Evolutionary conservation across 2,888 invertebrate species (phyloP).

Genomic region (Hirudinaria manillensis): DNA sequence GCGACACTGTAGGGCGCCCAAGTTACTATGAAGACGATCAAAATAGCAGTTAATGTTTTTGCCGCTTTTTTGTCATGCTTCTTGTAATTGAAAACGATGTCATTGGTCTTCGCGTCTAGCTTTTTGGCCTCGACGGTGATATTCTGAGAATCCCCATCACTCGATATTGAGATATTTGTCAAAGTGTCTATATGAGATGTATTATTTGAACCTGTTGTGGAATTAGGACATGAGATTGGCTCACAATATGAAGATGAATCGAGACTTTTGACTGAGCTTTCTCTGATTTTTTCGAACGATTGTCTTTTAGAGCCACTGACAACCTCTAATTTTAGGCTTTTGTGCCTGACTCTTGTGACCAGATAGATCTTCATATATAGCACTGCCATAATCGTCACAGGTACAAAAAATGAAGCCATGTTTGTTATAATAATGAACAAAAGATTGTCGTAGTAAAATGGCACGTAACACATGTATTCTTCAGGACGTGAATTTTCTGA

Average conservation of each 20-base stretch:
- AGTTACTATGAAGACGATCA: conserved; percentile 6
- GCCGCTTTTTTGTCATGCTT: conserved; percentile 16
- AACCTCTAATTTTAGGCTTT: neutral
- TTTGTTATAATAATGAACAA: conserved; percentile 3
- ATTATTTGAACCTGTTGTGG: neutral
- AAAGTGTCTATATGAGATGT: neutral
- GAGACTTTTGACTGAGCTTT: neutral
- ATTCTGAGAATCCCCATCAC: neutral
- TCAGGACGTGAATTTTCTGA: neutral
- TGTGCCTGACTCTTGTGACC: neutral
- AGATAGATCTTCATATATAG: conserved; percentile 9
- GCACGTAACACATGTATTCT: conserved; percentile 9
- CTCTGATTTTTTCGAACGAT: neutral
- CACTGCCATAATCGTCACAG: neutral
- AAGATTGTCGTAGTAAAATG: conserved; percentile 2
- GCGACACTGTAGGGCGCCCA: conserved; percentile 11
- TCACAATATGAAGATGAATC: neutral
- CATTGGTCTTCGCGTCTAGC: neutral
- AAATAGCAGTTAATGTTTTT: conserved; percentile 18
- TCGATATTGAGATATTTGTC: neutral
- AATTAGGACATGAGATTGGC: neutral
- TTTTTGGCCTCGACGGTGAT: neutral
- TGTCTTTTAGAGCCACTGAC: neutral
- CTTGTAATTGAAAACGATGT: neutral
- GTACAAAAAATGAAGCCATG: conserved; percentile 11